These are phyloP conservation scores for Elegia similella DNA, from an alignment of 2,888 invertebrate genomes.

Conservation along the genomic window DNA sequence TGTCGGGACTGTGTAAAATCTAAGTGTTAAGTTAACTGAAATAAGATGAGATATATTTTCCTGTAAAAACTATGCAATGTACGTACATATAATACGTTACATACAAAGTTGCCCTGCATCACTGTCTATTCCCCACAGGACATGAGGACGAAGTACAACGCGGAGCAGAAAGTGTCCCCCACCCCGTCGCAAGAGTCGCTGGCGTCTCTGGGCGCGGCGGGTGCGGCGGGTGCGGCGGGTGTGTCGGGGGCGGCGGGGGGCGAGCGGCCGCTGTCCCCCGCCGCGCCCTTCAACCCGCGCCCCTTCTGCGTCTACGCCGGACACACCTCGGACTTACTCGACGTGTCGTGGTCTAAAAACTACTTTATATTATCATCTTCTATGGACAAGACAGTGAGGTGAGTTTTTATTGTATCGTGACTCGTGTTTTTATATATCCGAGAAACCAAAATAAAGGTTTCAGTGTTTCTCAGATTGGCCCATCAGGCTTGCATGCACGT, in stretches of 20 bases:
- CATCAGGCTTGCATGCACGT: too few species aligned
- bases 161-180: constrained; percentile 93
- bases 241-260: constrained; percentile 74
- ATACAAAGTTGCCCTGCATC: too few species aligned
- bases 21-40: too few species aligned
- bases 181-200: constrained; percentile 96
- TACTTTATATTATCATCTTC: constrained; percentile 98
- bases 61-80: too few species aligned
- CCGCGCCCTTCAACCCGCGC: constrained; percentile 91
- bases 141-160: constrained; percentile 96
- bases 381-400: constrained; percentile 97
- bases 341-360: constrained; percentile 99
- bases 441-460: too few species aligned
- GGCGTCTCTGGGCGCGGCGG: constrained; percentile 79
- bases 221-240: constrained; percentile 76
- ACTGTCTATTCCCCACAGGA: constrained; percentile 79
- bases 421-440: too few species aligned
- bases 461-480: too few species aligned
- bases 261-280: constrained; percentile 72
- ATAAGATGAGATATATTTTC: too few species aligned
- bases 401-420: background rate
- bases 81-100: too few species aligned
- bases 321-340: constrained; percentile 97
- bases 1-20: too few species aligned
- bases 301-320: constrained; percentile 97